Evolutionary conservation across 2,113 vertebrate genomes (phyloP).

Genomic region (Grammomys dolichurus): DNA sequence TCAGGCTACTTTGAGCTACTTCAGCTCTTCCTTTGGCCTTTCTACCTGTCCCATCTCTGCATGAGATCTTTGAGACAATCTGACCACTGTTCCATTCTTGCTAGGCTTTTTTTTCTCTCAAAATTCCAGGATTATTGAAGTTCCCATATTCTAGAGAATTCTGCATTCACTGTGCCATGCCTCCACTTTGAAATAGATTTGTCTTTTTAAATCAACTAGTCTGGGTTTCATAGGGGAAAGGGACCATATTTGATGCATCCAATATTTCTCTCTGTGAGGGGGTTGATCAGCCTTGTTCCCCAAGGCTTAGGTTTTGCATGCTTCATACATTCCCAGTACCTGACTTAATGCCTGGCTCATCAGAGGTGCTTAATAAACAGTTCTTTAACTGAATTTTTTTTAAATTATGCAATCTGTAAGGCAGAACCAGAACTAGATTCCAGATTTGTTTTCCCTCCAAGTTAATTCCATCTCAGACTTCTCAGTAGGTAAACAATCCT

Average conservation of each 20-base stretch:
- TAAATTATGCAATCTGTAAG: background rate
- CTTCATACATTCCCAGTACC: background rate
- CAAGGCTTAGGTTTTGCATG: background rate
- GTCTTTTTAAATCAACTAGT: background rate
- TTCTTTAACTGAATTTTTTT: constrained; percentile 6
- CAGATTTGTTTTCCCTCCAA: constrained; percentile 3
- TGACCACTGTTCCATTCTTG: background rate
- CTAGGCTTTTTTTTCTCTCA: background rate
- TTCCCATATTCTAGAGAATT: background rate
- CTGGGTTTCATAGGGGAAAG: background rate
- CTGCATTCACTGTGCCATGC: background rate
- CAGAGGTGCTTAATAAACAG: constrained; percentile 6
- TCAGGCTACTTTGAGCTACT: background rate
- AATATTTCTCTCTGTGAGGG: background rate
- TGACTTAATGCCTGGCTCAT: background rate
- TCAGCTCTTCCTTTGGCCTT: background rate
- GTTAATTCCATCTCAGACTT: constrained; percentile 18
- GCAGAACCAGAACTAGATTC: background rate
- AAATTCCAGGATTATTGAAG: background rate
- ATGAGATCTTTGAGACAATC: background rate
- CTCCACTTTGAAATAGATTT: background rate
- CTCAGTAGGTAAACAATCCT: constrained; percentile 23
- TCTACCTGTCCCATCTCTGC: background rate
- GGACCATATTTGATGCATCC: background rate
- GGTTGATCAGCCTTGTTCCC: background rate